Base-by-base conservation (phyloP, 2,113 vertebrate species). In the Gadus macrocephalus region DNA sequence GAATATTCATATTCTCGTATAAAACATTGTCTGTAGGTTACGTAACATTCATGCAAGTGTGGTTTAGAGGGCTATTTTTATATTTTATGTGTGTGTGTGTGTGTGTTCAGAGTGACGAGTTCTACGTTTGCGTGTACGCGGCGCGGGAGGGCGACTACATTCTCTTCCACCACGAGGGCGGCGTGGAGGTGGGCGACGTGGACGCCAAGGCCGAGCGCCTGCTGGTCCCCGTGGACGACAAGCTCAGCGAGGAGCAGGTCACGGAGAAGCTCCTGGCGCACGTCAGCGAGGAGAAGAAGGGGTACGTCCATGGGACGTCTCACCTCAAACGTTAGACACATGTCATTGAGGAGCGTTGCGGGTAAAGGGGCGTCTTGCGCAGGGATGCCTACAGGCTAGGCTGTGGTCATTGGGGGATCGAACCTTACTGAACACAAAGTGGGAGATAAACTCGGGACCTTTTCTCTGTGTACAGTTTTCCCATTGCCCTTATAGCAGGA, bases 141-240 rank as follows among this genome's bases (percentile, higher is more conserved):
- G 92, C 93, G 3, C 95, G 96, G 0, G 96, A 97, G 69, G 97
- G 97, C 15, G 96, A 98, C 90, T 90, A 93, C 0, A 88, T 99
- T 42, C 92, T 98, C 9, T 99, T 98, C 89, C 89, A 99, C 84
- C 97, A 98, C 0, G 94, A 98, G 64, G 97, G 97, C 0, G 97
- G 97, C 0, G 85, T 98, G 84, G 96, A 98, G 1, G 94, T 99
- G 63, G 97, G 97, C 0, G 95, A 98, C 0, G 96, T 99, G 66
- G 97, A 99, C n/a, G 55, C 92, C 81, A 98, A 96, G 82, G 96
- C 97, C 69, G 91, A 93, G 88, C 95, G 90, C 77, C 78, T 98
- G 76, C 87, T 93, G 8, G 94, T 98, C 0, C 86, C 91, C 0
- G 95, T 99, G 78, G 94, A 94, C 2, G 92, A 95, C 62, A 96